Evolutionary conservation across 1,140 invertebrate genomes (phyloP), one percentile per base, ranked within the genome.

Genomic region (Colletes gigas): DNA sequence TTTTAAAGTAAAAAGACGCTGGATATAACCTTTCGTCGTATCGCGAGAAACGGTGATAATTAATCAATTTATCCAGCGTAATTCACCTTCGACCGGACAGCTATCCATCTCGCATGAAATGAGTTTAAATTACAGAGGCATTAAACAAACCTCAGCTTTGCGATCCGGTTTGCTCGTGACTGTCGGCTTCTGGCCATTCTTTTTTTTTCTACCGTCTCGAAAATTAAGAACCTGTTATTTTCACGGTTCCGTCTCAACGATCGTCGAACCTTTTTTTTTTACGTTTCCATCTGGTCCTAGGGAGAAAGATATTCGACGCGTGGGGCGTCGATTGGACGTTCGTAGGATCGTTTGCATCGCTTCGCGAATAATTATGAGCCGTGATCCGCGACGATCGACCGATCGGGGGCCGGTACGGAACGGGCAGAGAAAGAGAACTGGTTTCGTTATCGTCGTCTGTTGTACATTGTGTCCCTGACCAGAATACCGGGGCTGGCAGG

Each of bases 381-480:
- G 41, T 59, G 67, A 54, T 62, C 52, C n/a, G 55, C 66, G 71
- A 67, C 62, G 69, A 30, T n/a, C 30, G 60, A 52, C 54, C 73
- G 76, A 62, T 84, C 63, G 54, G 30, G 30, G 30, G 54, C 60
- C 60, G 74, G 52, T 55, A 30, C 65, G 14, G 74, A 50, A 75
- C 76, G 69, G 54, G 21, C 62, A 30, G 21, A 78, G 66, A 68
- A 21, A 81, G 68, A 77, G 71, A 88, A 88, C 86, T 84, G 75
- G 85, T 87, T 85, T 85, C 71, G 81, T 87, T 87, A 87, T 88
- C 86, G 78, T 41, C 30, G 63, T 39, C 55, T 47, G 70, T 77
- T 84, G 72, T 75, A 70, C 77, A 47, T 55, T 50, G 72, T 80
- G 74, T 88, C 87, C 83, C 81, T 88, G 84, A 88, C 82, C 86